phyloP scores from a whole-genome alignment of 2,797 vertebrate species.

The Pangasius djambal region DNA sequence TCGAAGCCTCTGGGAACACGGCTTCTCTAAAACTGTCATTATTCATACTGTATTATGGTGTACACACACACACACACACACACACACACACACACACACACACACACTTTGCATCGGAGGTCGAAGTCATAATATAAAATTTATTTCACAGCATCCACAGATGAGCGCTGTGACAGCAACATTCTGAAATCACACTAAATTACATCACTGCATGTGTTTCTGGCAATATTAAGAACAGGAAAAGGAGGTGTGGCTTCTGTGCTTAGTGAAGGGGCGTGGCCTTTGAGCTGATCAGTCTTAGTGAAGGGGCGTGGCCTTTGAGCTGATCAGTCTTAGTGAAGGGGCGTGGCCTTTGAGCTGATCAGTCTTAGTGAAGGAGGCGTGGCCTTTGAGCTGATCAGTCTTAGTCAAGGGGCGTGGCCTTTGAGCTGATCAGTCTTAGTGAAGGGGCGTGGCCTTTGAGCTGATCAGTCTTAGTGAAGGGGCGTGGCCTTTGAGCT shows the following conservation, averaged over 20 bases:
- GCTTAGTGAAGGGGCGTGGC: too few species aligned
- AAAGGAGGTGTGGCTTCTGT: not conserved
- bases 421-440: not conserved
- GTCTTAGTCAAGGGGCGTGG: not conserved
- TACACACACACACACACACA: not conserved
- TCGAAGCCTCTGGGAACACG: not conserved
- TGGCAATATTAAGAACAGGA: not conserved
- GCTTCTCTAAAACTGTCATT: constrained; percentile 1
- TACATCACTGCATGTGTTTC: not conserved
- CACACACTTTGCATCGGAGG: not conserved
- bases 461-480: not conserved
- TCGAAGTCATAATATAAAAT: not conserved
- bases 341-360: not conserved
- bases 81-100: not conserved
- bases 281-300: not conserved
- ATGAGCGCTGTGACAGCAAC: not conserved
- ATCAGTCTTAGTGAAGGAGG: not conserved
- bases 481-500: not conserved
- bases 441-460: not conserved
- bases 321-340: not conserved
- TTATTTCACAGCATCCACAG: not conserved
- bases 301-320: not conserved
- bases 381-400: not conserved
- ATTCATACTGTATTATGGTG: not conserved
- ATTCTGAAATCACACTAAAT: not conserved